Conservation (phyloP, 2,113 vertebrate species). For the Prunella fulvescens region DNA sequence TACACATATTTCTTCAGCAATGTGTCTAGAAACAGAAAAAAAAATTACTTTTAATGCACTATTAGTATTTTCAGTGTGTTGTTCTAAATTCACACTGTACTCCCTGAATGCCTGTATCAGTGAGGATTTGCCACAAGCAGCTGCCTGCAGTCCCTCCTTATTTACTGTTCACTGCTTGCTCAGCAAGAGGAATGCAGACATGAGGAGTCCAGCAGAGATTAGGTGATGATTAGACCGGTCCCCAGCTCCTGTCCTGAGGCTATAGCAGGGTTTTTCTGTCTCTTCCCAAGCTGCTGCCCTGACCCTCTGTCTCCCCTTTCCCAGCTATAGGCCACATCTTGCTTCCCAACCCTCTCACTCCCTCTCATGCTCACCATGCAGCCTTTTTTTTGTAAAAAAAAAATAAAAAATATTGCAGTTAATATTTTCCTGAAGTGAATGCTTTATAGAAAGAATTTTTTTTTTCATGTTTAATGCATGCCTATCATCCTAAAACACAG, state of each 20-base stretch:
- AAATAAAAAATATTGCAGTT: not conserved
- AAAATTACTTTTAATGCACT: not conserved
- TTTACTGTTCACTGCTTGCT: not conserved
- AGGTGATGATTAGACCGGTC: not conserved
- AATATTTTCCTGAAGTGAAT: not conserved
- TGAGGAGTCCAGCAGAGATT: not conserved
- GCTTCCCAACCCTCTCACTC: not conserved
- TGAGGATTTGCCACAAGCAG: not conserved
- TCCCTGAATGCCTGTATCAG: too few relatives aligned
- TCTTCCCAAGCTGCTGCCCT: not conserved
- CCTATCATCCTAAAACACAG: not conserved
- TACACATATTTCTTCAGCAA: not conserved
- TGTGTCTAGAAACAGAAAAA: not conserved
- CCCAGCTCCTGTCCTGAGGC: not conserved
- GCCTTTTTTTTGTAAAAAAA: not conserved
- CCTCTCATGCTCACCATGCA: not conserved
- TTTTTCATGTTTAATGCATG: not conserved
- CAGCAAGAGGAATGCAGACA: not conserved
- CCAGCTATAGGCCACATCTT: not conserved
- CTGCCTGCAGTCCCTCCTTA: not conserved
- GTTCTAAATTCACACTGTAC: not conserved
- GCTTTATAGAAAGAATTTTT: not conserved
- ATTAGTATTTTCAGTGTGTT: not conserved
- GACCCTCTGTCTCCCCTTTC: not conserved
- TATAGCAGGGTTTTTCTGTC: not conserved